Evolutionary conservation across 2,113 vertebrate genomes (phyloP), one percentile per base, ranked within the genome.

Genomic region (Garra rufa): DNA sequence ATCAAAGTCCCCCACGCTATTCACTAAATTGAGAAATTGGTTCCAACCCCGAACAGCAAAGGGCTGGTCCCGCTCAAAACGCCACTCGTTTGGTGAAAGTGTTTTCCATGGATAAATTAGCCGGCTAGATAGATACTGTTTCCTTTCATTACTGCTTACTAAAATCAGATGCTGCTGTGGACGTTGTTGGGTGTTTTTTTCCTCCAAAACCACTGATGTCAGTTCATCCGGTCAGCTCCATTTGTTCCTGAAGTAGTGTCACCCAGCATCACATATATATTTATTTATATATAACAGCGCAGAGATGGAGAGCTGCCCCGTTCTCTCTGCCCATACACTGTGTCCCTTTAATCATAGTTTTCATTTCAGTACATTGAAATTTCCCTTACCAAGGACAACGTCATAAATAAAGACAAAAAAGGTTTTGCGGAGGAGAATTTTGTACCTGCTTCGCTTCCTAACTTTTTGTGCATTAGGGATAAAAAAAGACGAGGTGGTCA

Each of bases 311-410:
- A 95, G 92, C 95, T 95, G 94, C 93, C 94, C 94, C 92, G 92
- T 90, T 89, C 93, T 94, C 94, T 94, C 95, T 96, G 94, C 95
- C 93, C 94, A 94, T 93, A 95, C 91, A 92, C 92, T 89, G 93
- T 92, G 91, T 94, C 93, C 94, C 94, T 95, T 97, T 97, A 96
- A 97, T 97, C 96, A 98, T 97, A 97, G 95, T 97, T 98, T 97
- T 98, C 96, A 97, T 96, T 97, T 97, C 95, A 94, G 96, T 95
- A 95, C 96, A 96, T 97, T 97, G 96, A 97, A 97, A 98, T 97
- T 97, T 97, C 95, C 89, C 94, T 95, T 95, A 92, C 95, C 97
- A 98, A 98, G 97, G 97, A 96, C 96, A 96, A 94, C 95, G 96
- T 95, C 96, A 97, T 97, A 96, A 97, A 99, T 96, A 96, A 96